Percentiles rank a stretch among this genome's conserved stretches.
phyloP scores from a whole-genome alignment of 2,797 vertebrate genomes.

The Trachurus trachurus region DNA sequence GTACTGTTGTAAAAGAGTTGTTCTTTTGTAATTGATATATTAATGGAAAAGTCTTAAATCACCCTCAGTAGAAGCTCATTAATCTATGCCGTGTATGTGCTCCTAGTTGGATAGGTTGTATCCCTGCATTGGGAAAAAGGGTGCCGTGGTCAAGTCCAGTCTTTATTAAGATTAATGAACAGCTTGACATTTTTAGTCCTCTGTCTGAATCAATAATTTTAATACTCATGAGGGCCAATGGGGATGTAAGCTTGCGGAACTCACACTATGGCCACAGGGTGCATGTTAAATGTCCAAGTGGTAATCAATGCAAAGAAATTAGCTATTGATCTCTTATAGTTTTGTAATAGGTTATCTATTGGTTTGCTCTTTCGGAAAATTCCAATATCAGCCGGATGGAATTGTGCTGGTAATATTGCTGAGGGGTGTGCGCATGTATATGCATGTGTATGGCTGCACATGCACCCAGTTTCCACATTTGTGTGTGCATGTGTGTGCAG shows the following conservation, averaged over 20 bases:
- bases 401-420: constrained; percentile 87
- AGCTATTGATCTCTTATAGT: constrained; percentile 97
- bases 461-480: constrained; percentile 16
- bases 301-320: constrained; percentile 98
- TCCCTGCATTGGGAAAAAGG: constrained; percentile 72
- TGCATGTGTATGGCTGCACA: constrained; percentile 36
- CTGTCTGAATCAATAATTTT: constrained; percentile 90
- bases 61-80: constrained; percentile 75
- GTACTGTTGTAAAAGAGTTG: constrained; percentile 47
- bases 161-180: constrained; percentile 92
- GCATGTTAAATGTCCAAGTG: constrained; percentile 94
- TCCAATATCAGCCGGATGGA: constrained; percentile 92
- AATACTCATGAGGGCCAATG: constrained; percentile 89
- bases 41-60: constrained; percentile 77
- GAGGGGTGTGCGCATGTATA: constrained; percentile 48
- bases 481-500: constrained; percentile 44
- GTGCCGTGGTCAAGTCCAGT: constrained; percentile 84
- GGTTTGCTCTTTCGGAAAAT: constrained; percentile 97
- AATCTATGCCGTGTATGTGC: constrained; percentile 74
- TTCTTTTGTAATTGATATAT: constrained; percentile 72
- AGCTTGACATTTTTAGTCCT: constrained; percentile 93
- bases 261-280: constrained; percentile 90
- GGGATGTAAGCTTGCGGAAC: constrained; percentile 87
- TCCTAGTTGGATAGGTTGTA: constrained; percentile 76
- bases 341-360: constrained; percentile 97